Conservation (phyloP, 2,797 vertebrate species). For the Dendrocincla tyrannina region DNA sequence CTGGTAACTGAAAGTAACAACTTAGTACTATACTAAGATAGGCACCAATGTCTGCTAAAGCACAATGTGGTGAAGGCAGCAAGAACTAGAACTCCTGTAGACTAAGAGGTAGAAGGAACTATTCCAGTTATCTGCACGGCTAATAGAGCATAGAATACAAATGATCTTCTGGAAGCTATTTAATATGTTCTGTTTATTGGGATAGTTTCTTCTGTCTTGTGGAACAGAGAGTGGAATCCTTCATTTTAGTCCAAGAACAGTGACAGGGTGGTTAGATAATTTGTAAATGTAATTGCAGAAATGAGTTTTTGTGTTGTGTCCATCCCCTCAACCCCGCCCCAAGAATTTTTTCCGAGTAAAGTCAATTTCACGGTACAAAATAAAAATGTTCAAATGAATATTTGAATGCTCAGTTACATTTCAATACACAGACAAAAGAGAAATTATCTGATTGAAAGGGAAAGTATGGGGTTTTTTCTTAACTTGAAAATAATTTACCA, state of each 20-base stretch:
- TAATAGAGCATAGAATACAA: neutral
- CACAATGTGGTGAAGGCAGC: neutral
- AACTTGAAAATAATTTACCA: neutral
- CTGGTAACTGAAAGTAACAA: neutral
- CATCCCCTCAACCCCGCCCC: rapidly evolving
- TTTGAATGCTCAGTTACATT: neutral
- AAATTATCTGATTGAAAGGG: neutral
- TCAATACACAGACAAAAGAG: neutral
- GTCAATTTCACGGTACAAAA: neutral
- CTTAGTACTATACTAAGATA: neutral
- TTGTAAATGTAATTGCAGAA: neutral
- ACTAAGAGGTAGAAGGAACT: neutral
- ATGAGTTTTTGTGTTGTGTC: neutral
- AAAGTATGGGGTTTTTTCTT: rapidly evolving
- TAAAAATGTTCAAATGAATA: neutral
- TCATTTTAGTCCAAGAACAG: neutral
- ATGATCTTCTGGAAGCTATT: neutral
- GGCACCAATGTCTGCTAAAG: neutral
- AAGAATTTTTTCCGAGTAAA: neutral
- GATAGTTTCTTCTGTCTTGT: neutral
- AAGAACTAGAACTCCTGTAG: neutral
- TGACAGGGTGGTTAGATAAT: neutral
- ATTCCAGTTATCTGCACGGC: neutral
- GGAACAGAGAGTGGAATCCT: neutral
- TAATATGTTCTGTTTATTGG: neutral